Conservation (phyloP, 2,797 vertebrate genomes). For the Pristis pectinata region DNA sequence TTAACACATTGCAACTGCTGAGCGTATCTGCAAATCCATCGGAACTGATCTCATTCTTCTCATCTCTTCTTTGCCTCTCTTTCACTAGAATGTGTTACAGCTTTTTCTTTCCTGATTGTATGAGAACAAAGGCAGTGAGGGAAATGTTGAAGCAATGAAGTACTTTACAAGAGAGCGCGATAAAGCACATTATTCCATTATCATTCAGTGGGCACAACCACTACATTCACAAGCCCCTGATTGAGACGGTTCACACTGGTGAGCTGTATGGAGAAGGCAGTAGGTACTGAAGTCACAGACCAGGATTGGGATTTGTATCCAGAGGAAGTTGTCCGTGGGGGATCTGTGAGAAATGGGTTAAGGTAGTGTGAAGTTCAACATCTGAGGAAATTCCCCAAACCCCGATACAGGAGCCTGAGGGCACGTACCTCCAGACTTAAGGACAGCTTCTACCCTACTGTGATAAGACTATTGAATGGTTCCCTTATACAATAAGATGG, state of each 20-base stretch:
- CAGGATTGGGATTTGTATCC: background rate
- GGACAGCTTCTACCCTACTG: no score
- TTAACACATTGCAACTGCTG: background rate
- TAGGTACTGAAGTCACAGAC: background rate
- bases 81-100: slow-evolving; percentile 9
- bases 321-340: background rate
- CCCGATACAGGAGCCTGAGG: no score
- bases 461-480: no score
- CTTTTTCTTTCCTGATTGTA: background rate
- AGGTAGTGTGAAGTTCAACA: background rate
- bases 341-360: background rate
- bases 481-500: no score
- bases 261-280: background rate
- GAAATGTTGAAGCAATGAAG: slow-evolving; percentile 3
- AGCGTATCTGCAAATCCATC: background rate
- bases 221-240: background rate
- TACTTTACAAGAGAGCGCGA: slow-evolving; percentile 1
- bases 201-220: background rate
- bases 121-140: background rate
- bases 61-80: background rate
- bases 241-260: background rate
- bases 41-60: background rate
- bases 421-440: no score
- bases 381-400: no score
- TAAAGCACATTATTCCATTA: background rate